Percentiles rank a stretch among this genome's conserved stretches.
phyloP scores from a whole-genome alignment of 2,888 invertebrate species.

The Trachelus stipa region DNA sequence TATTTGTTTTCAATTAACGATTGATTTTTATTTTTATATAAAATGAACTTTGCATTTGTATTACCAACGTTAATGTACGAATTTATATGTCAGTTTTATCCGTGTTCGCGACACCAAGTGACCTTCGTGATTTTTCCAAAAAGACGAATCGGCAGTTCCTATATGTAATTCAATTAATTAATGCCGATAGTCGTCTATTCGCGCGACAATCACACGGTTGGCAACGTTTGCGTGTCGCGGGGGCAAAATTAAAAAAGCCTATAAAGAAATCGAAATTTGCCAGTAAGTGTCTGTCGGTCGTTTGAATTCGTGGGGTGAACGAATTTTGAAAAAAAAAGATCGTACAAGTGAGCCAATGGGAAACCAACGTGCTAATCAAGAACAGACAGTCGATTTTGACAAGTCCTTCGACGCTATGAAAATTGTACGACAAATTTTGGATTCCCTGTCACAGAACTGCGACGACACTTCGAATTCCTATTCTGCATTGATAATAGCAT shows the following conservation, averaged over 20 bases:
- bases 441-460: background rate
- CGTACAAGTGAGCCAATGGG: background rate
- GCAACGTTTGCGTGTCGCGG: background rate
- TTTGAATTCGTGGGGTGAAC: background rate
- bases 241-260: background rate
- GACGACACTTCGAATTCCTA: conserved; percentile 2
- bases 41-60: background rate
- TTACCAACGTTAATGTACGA: no score
- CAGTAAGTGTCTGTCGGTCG: background rate
- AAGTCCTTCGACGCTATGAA: background rate
- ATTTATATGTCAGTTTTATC: no score
- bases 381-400: background rate
- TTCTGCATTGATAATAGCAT: background rate
- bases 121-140: no score
- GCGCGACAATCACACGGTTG: background rate
- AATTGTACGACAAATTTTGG: background rate
- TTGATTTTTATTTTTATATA: background rate
- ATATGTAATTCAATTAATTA: background rate
- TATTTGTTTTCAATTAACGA: background rate
- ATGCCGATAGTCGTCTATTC: background rate
- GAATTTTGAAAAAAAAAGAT: background rate
- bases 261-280: background rate
- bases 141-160: no score
- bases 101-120: no score
- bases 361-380: background rate